Evolutionary conservation across 2,113 vertebrate genomes (phyloP).

Genomic region (Elgaria multicarinata): DNA sequence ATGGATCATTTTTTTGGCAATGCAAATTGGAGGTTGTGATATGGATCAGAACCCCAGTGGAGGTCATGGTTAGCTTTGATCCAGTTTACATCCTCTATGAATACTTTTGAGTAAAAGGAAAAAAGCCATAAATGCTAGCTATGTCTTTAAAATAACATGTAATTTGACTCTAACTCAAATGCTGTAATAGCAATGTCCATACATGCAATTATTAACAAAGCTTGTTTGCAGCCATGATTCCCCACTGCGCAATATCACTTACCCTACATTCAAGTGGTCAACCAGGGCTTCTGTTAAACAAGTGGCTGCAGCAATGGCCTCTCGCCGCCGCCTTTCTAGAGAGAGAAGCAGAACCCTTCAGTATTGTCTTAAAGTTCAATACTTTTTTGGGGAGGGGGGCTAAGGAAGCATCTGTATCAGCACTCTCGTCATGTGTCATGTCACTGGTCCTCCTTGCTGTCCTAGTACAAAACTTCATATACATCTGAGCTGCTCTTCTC

Average conservation of each 20-base stretch:
- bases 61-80: too few species aligned
- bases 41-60: too few species aligned
- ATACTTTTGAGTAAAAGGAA: background rate
- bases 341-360: background rate
- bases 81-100: background rate
- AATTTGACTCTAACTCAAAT: background rate
- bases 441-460: background rate
- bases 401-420: background rate
- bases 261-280: conserved; percentile 95
- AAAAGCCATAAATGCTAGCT: too few species aligned
- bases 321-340: conserved; percentile 87
- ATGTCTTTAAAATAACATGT: background rate
- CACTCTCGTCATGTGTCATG: background rate
- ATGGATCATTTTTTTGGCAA: background rate
- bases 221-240: background rate
- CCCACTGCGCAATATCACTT: conserved; percentile 49
- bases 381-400: background rate
- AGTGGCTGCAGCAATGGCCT: conserved; percentile 90
- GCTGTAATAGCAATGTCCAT: too few species aligned
- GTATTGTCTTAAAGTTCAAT: background rate
- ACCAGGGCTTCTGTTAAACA: conserved; percentile 92
- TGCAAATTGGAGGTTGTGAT: background rate
- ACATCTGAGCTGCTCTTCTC: background rate
- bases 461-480: background rate
- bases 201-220: background rate